Conservation (phyloP, 2,888 invertebrate genomes). For the Pherbina coryleti region DNA sequence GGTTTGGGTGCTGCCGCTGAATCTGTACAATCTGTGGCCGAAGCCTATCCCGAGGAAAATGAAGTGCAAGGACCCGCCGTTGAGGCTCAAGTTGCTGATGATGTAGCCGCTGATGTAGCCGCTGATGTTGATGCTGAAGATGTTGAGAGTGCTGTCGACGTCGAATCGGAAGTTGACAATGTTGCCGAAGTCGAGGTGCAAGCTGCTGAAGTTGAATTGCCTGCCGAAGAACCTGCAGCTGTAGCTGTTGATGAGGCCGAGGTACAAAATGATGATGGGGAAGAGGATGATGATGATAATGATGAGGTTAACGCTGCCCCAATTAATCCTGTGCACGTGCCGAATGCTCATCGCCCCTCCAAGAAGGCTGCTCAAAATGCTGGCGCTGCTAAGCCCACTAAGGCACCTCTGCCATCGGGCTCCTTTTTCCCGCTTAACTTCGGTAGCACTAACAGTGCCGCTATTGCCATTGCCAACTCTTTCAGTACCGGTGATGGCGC, state of each 20-base stretch:
- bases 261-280: conserved; percentile 59
- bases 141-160: conserved; percentile 26
- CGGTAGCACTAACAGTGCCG: conserved; percentile 67
- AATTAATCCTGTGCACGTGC: conserved; percentile 58
- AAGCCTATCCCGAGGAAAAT: too few species aligned
- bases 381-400: conserved; percentile 46
- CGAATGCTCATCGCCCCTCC: conserved; percentile 63
- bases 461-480: conserved; percentile 69
- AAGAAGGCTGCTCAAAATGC: conserved; percentile 52
- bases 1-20: conserved; percentile 60
- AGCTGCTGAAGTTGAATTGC: conserved; percentile 49
- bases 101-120: conserved; percentile 36
- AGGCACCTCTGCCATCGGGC: conserved; percentile 61
- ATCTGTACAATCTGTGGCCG: conserved; percentile 63
- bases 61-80: too few species aligned
- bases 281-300: conserved; percentile 56
- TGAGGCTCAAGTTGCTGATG: conserved; percentile 22
- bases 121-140: conserved; percentile 39
- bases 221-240: conserved; percentile 46
- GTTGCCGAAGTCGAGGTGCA: conserved; percentile 65
- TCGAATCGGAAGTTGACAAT: conserved; percentile 51
- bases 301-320: conserved; percentile 53
- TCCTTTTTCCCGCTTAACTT: conserved; percentile 69
- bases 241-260: conserved; percentile 50
- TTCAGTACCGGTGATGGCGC: conserved; percentile 70